Evolutionary conservation across 2,888 invertebrate species (phyloP), one percentile per base, ranked within the genome.

Genomic region (Mythimna albipuncta): DNA sequence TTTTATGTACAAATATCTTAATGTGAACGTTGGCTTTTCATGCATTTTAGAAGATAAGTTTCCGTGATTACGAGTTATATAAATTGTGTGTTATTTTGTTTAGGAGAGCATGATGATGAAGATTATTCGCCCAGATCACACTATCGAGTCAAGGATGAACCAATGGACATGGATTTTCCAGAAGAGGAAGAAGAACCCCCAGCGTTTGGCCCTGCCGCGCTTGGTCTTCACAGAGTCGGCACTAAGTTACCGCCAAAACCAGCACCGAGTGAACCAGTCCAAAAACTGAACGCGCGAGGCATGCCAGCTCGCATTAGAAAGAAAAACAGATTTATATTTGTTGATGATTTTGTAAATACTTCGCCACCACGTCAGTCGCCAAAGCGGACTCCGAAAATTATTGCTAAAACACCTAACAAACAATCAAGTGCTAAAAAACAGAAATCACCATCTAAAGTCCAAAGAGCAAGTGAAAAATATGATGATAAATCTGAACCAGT

Each of bases 241-340:
- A 97, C 98, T 2, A 97, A 97, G 79, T 97, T 97, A 83, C 98
- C 98, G 75, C 97, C 98, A 71, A 97, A 97, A 91, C 97, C 97
- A 70, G 97, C 97, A 87, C 97, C 98, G 19, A 97, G 97, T 87
- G 98, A 97, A 90, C 98, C 98, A 41, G 97, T 98, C n/a, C 98
- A 98, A 92, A 97, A 98, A 83, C 94, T 98, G 2, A 98, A 98
- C 91, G 98, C 98, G 2, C 97, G 98, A 88, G 98, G 98, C 62
- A 98, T 98, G 98, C 99, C 99, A 69, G 98, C 98, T 7, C 97
- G 99, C 74, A 98, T 99, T 83, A 97, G 99, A 47, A 99, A 99
- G 93, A 98, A 98, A 90, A 99, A 99, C 92, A 97, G 97, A 88
- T 96, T 99, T 70, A 99, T 99, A 91, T 99, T 97, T 93, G 99